A percentile compares a stretch with the other conserved stretches of the same genome.
These are phyloP conservation scores for Henricia sp. DNA, from an alignment of 53 echinoderm and acorn worm species.

Conservation along the genomic window DNA sequence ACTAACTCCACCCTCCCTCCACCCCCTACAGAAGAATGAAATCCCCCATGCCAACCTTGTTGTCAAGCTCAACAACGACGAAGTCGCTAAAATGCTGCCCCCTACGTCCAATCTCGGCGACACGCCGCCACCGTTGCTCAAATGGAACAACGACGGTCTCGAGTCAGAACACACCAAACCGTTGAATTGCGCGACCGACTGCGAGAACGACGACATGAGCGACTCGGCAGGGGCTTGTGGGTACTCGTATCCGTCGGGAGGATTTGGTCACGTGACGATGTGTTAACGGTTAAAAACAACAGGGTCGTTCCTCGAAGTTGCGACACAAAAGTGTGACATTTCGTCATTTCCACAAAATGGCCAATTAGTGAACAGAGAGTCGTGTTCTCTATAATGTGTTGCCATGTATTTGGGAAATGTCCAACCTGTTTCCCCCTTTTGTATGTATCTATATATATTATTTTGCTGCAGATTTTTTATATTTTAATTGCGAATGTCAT, in stretches of 20 bases:
- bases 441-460: constrained; percentile 11
- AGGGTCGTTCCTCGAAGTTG: not conserved
- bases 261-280: constrained; percentile 14
- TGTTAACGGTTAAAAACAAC: not conserved
- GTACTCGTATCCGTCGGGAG: constrained; percentile 6
- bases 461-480: constrained; percentile 30
- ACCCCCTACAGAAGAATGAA: constrained; percentile 10
- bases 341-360: no score
- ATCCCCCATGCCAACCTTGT: constrained; percentile 75
- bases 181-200: not conserved
- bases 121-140: constrained; percentile 4
- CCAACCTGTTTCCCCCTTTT: not conserved
- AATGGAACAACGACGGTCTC: constrained; percentile 30
- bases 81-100: constrained; percentile 75
- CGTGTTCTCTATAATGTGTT: no score
- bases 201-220: not conserved
- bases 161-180: constrained; percentile 8
- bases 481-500: constrained; percentile 3
- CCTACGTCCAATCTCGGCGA: not conserved
- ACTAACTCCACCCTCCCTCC: no score
- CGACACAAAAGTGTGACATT: no score
- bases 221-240: constrained; percentile 48
- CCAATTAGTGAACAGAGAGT: no score
- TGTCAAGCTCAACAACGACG: constrained; percentile 85
- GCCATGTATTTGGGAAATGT: no score